Evolutionary conservation across 2,113 vertebrate species (phyloP).

Genomic region (Cephalopterus ornatus): DNA sequence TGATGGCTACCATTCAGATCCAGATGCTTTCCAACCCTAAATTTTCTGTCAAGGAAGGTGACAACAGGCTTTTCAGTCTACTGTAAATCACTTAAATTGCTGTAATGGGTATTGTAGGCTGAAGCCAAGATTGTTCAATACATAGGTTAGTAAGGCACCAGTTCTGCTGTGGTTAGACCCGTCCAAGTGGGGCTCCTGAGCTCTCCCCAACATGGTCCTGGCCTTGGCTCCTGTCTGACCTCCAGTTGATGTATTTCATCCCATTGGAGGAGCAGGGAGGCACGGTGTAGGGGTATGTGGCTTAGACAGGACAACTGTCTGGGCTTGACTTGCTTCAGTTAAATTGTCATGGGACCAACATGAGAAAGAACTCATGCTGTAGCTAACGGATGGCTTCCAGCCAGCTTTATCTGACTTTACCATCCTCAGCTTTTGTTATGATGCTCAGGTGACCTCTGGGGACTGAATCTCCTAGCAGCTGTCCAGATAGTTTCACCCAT

Average conservation of each 20-base stretch:
- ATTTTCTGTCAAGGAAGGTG: not conserved
- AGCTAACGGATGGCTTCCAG: not conserved
- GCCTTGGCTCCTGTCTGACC: not conserved
- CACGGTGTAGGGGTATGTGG: accelerated
- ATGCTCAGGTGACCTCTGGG: not conserved
- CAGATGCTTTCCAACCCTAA: not conserved
- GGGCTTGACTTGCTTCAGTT: not conserved
- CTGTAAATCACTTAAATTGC: not conserved
- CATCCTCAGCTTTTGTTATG: not conserved
- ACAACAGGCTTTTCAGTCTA: not conserved
- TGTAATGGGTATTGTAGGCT: not conserved
- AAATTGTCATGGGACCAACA: not conserved
- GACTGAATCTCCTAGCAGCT: not conserved
- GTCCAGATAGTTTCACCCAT: not conserved
- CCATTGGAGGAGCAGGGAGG: not conserved
- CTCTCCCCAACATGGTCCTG: not conserved
- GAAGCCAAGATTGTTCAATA: not conserved
- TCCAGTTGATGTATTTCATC: not conserved
- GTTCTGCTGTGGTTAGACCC: not conserved
- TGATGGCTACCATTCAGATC: not conserved
- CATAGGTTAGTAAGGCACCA: accelerated
- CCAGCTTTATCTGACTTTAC: not conserved
- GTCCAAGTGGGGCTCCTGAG: not conserved
- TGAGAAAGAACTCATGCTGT: not conserved
- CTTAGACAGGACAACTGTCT: not conserved